Evolutionary conservation across 2,797 vertebrate species (phyloP).

Genomic region (Pangasius krempfi): DNA sequence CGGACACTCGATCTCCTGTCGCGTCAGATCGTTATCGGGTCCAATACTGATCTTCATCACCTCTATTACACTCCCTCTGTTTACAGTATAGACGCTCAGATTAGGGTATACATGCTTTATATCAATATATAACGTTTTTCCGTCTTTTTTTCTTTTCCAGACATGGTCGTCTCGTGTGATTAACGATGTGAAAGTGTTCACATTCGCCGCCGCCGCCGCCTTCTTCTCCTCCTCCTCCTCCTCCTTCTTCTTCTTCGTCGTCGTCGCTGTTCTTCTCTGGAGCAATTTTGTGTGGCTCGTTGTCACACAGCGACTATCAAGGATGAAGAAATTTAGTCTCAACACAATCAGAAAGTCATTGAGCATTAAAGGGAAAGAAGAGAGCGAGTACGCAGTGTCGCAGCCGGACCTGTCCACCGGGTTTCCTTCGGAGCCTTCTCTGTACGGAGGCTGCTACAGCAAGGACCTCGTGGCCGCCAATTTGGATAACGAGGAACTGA

Average conservation of each 20-base stretch:
- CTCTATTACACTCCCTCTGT: not conserved
- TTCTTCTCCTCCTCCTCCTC: not conserved
- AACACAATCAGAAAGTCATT: conserved; percentile 89
- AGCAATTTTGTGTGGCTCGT: conserved; percentile 35
- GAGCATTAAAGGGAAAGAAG: conserved; percentile 88
- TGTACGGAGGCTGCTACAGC: conserved; percentile 83
- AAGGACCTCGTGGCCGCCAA: conserved; percentile 81
- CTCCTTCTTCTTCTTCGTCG: not conserved
- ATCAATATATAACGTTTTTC: not conserved
- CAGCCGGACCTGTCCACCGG: conserved; percentile 76
- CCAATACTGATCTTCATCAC: not conserved
- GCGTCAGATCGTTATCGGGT: not conserved
- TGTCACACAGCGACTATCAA: conserved; percentile 65
- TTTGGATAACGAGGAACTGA: conserved; percentile 77
- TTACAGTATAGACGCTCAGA: not conserved
- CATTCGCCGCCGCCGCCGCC: not conserved
- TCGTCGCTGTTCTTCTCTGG: conserved; percentile 27
- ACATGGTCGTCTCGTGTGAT: conserved; percentile 29
- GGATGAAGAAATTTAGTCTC: conserved; percentile 91
- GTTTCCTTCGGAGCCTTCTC: conserved; percentile 81
- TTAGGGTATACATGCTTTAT: not conserved
- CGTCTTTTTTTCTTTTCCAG: conserved; percentile 32
- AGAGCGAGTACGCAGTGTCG: conserved; percentile 79
- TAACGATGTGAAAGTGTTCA: conserved; percentile 48
- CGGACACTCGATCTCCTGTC: not conserved